A percentile compares a stretch with the other conserved stretches of the same genome.
phyloP scores from a whole-genome alignment of 2,888 invertebrate genomes.

The Stenoptilia bipunctidactyla region DNA sequence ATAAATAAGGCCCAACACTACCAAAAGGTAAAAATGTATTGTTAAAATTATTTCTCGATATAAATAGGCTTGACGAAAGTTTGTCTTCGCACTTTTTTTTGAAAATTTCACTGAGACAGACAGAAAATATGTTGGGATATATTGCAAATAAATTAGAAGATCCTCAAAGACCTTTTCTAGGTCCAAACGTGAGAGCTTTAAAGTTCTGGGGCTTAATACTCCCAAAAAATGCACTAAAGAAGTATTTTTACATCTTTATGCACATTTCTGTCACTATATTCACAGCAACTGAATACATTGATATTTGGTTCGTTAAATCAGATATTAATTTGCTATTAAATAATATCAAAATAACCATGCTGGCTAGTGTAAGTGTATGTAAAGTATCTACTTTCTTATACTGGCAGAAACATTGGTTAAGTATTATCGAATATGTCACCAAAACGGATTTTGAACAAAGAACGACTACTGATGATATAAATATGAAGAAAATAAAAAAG shows the following conservation, averaged over 20 bases:
- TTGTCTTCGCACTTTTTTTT: no score
- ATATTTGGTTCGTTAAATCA: slow-evolving; percentile 47
- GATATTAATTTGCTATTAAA: slow-evolving; percentile 41
- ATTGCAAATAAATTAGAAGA: slow-evolving; percentile 39
- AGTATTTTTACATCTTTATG: slow-evolving; percentile 34
- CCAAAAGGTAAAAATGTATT: no score
- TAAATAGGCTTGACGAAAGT: no score
- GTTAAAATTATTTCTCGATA: no score
- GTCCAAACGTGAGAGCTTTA: slow-evolving; percentile 45
- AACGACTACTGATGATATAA: slow-evolving; percentile 19
- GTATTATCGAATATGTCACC: slow-evolving; percentile 44
- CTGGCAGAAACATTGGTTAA: slow-evolving; percentile 43
- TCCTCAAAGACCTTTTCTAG: slow-evolving; percentile 38
- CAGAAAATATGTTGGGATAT: slow-evolving; percentile 27
- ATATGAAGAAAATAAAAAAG: slow-evolving; percentile 23
- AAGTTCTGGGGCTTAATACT: slow-evolving; percentile 51
- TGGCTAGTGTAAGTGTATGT: slow-evolving; percentile 42
- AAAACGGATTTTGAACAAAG: slow-evolving; percentile 36
- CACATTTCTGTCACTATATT: slow-evolving; percentile 40
- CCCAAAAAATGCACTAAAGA: slow-evolving; percentile 28
- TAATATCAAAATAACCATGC: slow-evolving; percentile 49
- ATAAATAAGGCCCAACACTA: no score
- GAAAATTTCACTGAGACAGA: no score
- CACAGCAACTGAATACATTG: slow-evolving; percentile 41
- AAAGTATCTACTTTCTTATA: slow-evolving; percentile 41